phyloP scores from a whole-genome alignment of 2,797 vertebrate species.

The Siniperca obscura region DNA sequence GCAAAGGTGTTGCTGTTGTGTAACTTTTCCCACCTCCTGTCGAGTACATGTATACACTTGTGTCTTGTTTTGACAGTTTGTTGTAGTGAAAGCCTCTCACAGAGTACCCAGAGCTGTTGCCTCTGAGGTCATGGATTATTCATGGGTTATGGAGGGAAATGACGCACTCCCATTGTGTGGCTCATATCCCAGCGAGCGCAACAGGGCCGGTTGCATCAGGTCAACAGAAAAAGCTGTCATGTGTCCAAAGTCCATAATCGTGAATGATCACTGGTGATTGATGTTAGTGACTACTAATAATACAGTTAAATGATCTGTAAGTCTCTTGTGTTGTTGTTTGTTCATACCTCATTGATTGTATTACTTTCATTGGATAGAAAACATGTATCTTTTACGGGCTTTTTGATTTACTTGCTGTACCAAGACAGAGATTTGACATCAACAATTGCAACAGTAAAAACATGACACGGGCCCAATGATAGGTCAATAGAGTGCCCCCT shows the following conservation, averaged over 20 bases:
- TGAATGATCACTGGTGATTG: slow-evolving; percentile 32
- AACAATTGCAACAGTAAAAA: not conserved
- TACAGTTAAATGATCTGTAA: slow-evolving; percentile 21
- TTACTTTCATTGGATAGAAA: slow-evolving; percentile 10
- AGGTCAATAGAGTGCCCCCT: not conserved
- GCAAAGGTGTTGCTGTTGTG: slow-evolving; percentile 8
- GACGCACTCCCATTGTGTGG: slow-evolving; percentile 53
- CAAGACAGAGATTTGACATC: not conserved
- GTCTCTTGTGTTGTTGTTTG: slow-evolving; percentile 34
- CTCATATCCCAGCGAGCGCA: slow-evolving; percentile 41
- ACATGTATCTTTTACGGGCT: not conserved
- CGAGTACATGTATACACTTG: slow-evolving; percentile 48
- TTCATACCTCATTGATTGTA: slow-evolving; percentile 18
- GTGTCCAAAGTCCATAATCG: not conserved
- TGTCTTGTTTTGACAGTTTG: slow-evolving; percentile 70
- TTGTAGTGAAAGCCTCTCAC: slow-evolving; percentile 59
- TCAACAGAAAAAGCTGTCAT: slow-evolving; percentile 33
- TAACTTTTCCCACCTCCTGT: slow-evolving; percentile 46
- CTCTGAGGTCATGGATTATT: slow-evolving; percentile 78
- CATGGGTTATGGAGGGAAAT: slow-evolving; percentile 56
- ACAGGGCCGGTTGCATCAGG: slow-evolving; percentile 55
- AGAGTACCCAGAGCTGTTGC: slow-evolving; percentile 50
- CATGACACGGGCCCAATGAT: not conserved
- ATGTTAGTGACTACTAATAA: slow-evolving; percentile 13
- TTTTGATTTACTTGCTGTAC: not conserved